A percentile compares a stretch with the other conserved stretches of the same genome.
These are phyloP conservation scores for Gallirallus australis DNA, from an alignment of 2,797 vertebrate species.

Conservation along the genomic window DNA sequence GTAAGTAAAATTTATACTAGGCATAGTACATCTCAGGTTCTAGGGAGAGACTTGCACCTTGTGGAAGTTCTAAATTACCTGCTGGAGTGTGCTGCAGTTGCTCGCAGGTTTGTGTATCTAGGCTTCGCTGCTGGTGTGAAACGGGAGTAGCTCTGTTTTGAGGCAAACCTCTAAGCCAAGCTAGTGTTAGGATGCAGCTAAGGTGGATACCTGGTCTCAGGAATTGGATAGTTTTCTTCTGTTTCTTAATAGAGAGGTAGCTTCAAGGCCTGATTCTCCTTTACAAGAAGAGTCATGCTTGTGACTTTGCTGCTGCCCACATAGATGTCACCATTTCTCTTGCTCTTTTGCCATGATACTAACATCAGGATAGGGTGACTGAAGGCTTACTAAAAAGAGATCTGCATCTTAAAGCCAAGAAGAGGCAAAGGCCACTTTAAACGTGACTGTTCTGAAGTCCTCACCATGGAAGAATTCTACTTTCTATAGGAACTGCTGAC, in stretches of 20 bases:
- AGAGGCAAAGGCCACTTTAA: not conserved
- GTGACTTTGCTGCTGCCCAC: not conserved
- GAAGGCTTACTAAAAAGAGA: not conserved
- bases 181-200: not conserved
- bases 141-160: not conserved
- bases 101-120: not conserved
- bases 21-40: not conserved
- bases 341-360: not conserved
- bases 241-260: not conserved
- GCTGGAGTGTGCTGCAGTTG: rapidly evolving
- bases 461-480: not conserved
- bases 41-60: not conserved
- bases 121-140: not conserved
- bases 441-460: not conserved
- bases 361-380: not conserved
- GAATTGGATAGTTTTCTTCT: not conserved
- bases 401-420: not conserved
- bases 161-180: not conserved
- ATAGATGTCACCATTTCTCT: not conserved
- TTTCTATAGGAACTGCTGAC: not conserved
- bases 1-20: not conserved
- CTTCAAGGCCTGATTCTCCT: not conserved
- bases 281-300: not conserved
- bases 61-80: not conserved
- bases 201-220: not conserved